Conservation (phyloP, 2,888 invertebrate genomes). For the Eremobia ochroleuca region DNA sequence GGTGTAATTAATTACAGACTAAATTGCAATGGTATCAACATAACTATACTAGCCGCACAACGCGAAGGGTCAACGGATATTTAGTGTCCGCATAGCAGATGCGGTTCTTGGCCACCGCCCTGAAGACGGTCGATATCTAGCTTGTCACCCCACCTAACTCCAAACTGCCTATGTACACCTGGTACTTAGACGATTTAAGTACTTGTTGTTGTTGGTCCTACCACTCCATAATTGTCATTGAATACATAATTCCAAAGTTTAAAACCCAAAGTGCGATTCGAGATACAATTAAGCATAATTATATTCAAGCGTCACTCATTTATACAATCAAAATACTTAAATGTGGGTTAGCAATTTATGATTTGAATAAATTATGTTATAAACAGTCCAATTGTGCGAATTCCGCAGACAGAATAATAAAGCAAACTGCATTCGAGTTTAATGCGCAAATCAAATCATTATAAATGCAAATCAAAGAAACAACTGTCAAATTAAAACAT, state of each 20-base stretch:
- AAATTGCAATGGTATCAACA: conserved; percentile 79
- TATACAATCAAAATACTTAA: conserved; percentile 46
- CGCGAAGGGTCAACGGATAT: conserved; percentile 89
- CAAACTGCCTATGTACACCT: conserved; percentile 88
- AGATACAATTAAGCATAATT: conserved; percentile 48
- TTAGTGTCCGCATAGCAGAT: conserved; percentile 90
- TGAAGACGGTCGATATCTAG: conserved; percentile 89
- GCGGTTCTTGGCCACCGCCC: conserved; percentile 89
- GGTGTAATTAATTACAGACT: conserved; percentile 88
- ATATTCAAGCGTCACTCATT: conserved; percentile 48
- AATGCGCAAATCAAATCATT: conserved; percentile 41
- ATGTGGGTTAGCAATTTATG: conserved; percentile 52
- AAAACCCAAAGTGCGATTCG: conserved; percentile 35
- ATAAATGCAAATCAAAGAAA: conserved; percentile 41
- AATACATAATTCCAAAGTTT: conserved; percentile 49
- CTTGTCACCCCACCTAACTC: conserved; percentile 88
- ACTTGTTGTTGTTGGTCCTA: conserved; percentile 58
- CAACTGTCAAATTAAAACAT: conserved; percentile 37
- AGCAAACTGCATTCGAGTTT: conserved; percentile 34
- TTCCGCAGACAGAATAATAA: conserved; percentile 47
- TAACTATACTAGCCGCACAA: conserved; percentile 78
- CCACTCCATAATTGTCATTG: conserved; percentile 51
- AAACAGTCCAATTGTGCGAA: conserved; percentile 53
- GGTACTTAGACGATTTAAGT: conserved; percentile 80
- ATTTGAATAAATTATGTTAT: conserved; percentile 54